These are phyloP conservation scores for Sprattus sprattus DNA, from an alignment of 2,113 vertebrate species.

Conservation along the genomic window DNA sequence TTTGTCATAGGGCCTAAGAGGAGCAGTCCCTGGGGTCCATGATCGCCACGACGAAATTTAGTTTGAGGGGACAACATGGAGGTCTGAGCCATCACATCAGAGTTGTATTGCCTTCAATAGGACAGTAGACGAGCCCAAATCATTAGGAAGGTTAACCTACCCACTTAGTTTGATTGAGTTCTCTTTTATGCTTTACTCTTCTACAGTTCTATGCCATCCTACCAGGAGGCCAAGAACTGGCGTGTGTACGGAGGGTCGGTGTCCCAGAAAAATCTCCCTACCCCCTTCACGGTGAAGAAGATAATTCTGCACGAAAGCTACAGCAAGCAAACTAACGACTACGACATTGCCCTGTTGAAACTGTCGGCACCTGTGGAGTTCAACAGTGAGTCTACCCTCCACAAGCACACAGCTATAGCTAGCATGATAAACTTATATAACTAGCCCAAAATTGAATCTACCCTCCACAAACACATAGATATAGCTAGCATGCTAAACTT, in stretches of 20 bases:
- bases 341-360: slow-evolving; percentile 82
- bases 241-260: slow-evolving; percentile 75
- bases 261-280: slow-evolving; percentile 61
- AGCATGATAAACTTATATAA: too few relatives aligned
- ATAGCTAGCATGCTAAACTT: too few relatives aligned
- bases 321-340: slow-evolving; percentile 69
- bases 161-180: too few relatives aligned
- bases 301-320: slow-evolving; percentile 83
- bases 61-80: background rate
- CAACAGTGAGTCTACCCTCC: slow-evolving; percentile 65
- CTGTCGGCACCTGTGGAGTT: slow-evolving; percentile 71
- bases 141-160: too few relatives aligned
- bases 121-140: too few relatives aligned
- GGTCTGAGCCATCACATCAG: background rate
- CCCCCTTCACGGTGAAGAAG: slow-evolving; percentile 64
- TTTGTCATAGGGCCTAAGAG: too few relatives aligned
- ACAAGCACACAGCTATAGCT: background rate
- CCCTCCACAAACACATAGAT: too few relatives aligned
- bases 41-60: too few relatives aligned
- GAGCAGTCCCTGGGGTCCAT: too few relatives aligned
- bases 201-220: slow-evolving; percentile 44
- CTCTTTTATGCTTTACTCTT: background rate
- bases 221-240: slow-evolving; percentile 67
- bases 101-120: too few relatives aligned
- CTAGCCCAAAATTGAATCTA: slow-evolving; percentile 36